Percentiles rank a stretch among this genome's conserved stretches.
Conservation (phyloP, 2,888 invertebrate species). For the Eledone cirrhosa region DNA sequence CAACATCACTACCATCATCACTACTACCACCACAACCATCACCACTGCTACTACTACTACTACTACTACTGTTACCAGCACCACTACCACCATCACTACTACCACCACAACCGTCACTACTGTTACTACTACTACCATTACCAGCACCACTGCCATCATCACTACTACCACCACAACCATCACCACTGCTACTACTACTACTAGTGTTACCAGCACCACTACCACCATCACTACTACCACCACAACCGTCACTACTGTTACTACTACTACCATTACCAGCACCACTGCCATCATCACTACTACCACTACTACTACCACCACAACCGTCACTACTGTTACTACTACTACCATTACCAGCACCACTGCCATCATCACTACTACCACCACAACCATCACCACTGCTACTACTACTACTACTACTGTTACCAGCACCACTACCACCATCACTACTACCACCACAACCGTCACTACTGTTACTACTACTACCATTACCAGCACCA, state of each 20-base stretch:
- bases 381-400: not conserved
- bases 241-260: not conserved
- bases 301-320: not conserved
- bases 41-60: no score
- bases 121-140: no score
- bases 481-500: no score
- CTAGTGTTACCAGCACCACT: not conserved
- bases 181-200: not conserved
- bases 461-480: no score
- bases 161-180: not conserved
- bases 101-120: no score
- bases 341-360: not conserved
- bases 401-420: not conserved
- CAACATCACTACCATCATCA: no score
- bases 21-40: no score
- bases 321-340: not conserved
- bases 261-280: not conserved
- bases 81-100: no score
- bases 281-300: not conserved
- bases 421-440: not conserved
- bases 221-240: not conserved
- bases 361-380: not conserved
- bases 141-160: no score
- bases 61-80: no score
- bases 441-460: not conserved